Base-by-base conservation (phyloP, 2,888 invertebrate species). In the Heteropelma amictum region DNA sequence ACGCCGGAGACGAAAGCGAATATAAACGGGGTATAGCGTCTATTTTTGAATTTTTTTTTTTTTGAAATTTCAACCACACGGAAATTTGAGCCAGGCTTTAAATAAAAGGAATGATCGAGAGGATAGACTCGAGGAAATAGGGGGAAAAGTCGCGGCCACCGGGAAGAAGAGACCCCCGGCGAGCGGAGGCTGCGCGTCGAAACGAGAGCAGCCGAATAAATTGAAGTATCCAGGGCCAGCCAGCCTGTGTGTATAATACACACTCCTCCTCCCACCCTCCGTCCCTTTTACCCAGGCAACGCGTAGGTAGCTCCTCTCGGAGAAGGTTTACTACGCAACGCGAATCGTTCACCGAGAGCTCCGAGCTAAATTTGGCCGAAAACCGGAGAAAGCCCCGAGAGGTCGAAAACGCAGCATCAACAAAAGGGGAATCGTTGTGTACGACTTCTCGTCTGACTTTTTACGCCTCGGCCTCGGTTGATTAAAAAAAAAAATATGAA, bases 251-350 rank as follows among this genome's bases (percentile, higher is more conserved):
- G 14, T 28, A 30, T 45, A 19, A 14, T 7, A 14, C 10, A 35
- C 5, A 19, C 12, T 38, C 8, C 38, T 5, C 26, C 12, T 1
- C 23, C 23, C 4, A 47, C 21, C n/a, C 42, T 58, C 58, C 42
- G 26, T 64, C n/a, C 53, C 21, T 33, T 51, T 65, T 65, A 28
- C 47, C 71, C 71, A 58, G 64, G 51, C 71, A 21, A 51, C 56
- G 71, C 64, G 71, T 71, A 71, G 64, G 64, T 54, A 71, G 54
- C 42, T 47, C n/a, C n/a, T n/a, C n/a, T n/a, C 14, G 47, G 49
- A 58, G 64, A 56, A n/a, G n/a, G n/a, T n/a, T 64, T 64, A 71
- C 64, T 64, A 71, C 71, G 71, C 71, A 71, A 71, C 64, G 56
- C 71, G 49, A 65, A 42, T 40, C 4, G 12, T 30, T 21, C 53